Evolutionary conservation across 2,888 invertebrate species (phyloP), one percentile per base, ranked within the genome.

Genomic region (Slavum lentiscoides): DNA sequence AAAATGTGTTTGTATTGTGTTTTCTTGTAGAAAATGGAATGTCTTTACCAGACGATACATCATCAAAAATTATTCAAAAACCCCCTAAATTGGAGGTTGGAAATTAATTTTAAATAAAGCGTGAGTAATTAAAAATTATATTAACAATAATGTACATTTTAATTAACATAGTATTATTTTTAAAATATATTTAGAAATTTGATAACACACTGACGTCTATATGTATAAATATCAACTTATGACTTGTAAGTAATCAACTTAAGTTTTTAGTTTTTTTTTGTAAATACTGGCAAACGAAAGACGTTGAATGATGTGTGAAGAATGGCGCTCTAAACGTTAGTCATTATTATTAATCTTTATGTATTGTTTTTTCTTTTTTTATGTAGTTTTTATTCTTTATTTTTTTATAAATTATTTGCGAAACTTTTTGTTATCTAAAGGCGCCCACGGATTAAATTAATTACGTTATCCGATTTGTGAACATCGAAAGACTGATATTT

Each of bases 401-500:
- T 72, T 80, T 43, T 49, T 80, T 80, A 58, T 80, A 80, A 80
- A 66, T 70, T 76, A 53, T 80, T 70, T 62, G 59, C 39, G 37
- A 76, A 62, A 39, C 9, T 9, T 62, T 77, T 64, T 80, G 80
- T 80, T 80, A 72, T 80, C 64, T 80, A 39, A 80, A 80, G 77
- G 72, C 80, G 70, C 70, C 70, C 80, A 72, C 72, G 70, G 70
- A 80, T 80, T 61, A 55, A 72, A 62, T 49, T 49, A 49, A 49
- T 64, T 80, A 64, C 39, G 8, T 58, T 80, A 80, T 80, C 80
- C 80, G 66, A 80, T 72, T 64, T 66, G 80, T 80, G 43, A 80
- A 80, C 72, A 80, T 80, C 80, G 55, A 72, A 80, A 80, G 80
- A 80, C 80, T 80, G 80, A 80, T 80, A 80, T 80, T 80, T 80